A percentile compares a stretch with the other conserved stretches of the same genome.
These are phyloP conservation scores for Microtus ochrogaster DNA, from an alignment of 2,113 vertebrate species.

Conservation along the genomic window DNA sequence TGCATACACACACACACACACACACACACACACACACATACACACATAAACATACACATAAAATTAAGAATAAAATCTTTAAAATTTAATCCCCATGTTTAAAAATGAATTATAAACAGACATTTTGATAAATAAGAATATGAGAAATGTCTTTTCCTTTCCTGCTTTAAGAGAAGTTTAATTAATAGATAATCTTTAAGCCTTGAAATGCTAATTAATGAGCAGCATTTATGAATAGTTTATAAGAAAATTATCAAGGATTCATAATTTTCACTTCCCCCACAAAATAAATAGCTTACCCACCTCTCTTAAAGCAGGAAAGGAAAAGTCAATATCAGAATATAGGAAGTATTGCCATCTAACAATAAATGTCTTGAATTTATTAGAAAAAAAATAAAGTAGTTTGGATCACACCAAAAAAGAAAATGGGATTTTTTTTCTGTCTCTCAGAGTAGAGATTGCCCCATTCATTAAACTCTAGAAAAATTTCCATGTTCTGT, in stretches of 20 bases:
- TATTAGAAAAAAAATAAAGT: not conserved
- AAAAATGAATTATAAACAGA: not conserved
- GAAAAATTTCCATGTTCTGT: not conserved
- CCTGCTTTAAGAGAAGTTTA: too few relatives aligned
- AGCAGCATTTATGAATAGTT: slow-evolving; percentile 48
- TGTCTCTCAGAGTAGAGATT: not conserved
- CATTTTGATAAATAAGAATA: not conserved
- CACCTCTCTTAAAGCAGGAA: slow-evolving; percentile 45
- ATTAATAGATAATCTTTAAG: slow-evolving; percentile 26
- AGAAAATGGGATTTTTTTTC: not conserved
- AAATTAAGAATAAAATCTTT: not conserved
- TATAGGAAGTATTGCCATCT: not conserved
- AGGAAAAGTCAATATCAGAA: not conserved
- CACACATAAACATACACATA: too few relatives aligned
- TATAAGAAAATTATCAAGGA: slow-evolving; percentile 50
- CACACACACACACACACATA: not conserved
- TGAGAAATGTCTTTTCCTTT: not conserved
- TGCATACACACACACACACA: not conserved
- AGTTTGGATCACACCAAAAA: not conserved
- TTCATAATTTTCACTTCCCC: slow-evolving; percentile 58
- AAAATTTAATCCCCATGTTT: not conserved
- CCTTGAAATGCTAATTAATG: slow-evolving; percentile 43
- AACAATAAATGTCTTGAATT: not conserved
- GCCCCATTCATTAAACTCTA: not conserved
- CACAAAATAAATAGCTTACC: slow-evolving; percentile 65